These are phyloP conservation scores for Zapus hudsonius DNA, from an alignment of 2,113 vertebrate genomes.

Conservation along the genomic window DNA sequence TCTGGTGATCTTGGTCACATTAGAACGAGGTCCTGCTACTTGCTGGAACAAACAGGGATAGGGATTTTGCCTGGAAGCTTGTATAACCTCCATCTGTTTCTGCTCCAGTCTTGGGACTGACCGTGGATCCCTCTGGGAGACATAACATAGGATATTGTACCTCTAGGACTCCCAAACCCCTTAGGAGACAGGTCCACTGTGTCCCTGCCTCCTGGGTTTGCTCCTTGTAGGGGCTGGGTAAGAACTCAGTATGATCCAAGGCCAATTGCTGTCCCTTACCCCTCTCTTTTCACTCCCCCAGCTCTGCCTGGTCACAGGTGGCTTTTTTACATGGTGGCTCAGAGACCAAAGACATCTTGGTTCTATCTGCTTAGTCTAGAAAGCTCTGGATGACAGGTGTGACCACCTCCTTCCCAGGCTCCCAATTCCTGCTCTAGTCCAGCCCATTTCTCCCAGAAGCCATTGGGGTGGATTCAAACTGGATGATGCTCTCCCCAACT, in stretches of 20 bases:
- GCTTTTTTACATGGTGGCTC: not conserved
- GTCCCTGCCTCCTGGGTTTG: rapidly evolving
- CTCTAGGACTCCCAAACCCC: not conserved
- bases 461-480: not conserved
- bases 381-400: not conserved
- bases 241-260: too few species aligned
- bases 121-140: not conserved
- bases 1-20: rapidly evolving
- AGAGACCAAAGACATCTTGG: not conserved
- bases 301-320: not conserved
- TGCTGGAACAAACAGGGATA: not conserved
- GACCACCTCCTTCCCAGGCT: not conserved
- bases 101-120: not conserved
- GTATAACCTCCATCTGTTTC: rapidly evolving
- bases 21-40: not conserved
- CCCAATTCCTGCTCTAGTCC: not conserved
- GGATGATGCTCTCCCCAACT: not conserved
- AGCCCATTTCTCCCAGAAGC: not conserved
- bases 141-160: not conserved
- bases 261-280: too few species aligned
- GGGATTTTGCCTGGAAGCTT: not conserved
- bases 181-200: not conserved
- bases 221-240: too few species aligned
- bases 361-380: not conserved
- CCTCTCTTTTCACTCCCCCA: too few species aligned